phyloP scores from a whole-genome alignment of 2,888 invertebrate species.

The Tachina lurida region DNA sequence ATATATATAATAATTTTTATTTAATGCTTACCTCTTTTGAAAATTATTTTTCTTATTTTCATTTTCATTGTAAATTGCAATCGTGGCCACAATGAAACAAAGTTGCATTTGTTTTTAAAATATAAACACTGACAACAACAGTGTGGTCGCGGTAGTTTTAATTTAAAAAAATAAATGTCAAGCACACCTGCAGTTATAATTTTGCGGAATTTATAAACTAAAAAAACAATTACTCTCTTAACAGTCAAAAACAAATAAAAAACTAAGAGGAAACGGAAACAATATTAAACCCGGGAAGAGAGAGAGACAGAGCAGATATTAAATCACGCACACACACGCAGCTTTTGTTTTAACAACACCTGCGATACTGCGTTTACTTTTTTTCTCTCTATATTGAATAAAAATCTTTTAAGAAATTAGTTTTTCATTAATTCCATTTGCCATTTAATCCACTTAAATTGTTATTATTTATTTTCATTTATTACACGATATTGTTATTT shows the following conservation, averaged over 20 bases:
- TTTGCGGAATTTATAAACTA: background rate
- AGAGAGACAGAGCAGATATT: background rate
- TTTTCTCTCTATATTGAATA: background rate
- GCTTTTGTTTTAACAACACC: too few relatives aligned
- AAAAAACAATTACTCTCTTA: background rate
- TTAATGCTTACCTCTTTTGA: slow-evolving; percentile 57
- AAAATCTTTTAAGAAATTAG: background rate
- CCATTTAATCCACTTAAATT: background rate
- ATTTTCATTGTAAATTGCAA: slow-evolving; percentile 2
- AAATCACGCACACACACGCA: background rate
- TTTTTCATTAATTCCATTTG: background rate
- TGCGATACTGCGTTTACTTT: background rate
- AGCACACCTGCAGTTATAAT: background rate
- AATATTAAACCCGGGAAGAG: background rate
- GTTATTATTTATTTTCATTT: background rate
- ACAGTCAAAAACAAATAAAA: background rate
- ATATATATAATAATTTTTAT: too few relatives aligned
- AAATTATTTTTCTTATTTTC: slow-evolving; percentile 38
- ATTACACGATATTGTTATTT: background rate
- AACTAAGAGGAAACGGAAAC: background rate
- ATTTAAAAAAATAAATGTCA: background rate
- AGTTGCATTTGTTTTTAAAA: background rate
- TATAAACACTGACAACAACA: background rate
- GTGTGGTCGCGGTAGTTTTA: background rate
- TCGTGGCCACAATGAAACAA: background rate